phyloP scores from a whole-genome alignment of 1,140 invertebrate genomes.

The Drosophila arawakana region DNA sequence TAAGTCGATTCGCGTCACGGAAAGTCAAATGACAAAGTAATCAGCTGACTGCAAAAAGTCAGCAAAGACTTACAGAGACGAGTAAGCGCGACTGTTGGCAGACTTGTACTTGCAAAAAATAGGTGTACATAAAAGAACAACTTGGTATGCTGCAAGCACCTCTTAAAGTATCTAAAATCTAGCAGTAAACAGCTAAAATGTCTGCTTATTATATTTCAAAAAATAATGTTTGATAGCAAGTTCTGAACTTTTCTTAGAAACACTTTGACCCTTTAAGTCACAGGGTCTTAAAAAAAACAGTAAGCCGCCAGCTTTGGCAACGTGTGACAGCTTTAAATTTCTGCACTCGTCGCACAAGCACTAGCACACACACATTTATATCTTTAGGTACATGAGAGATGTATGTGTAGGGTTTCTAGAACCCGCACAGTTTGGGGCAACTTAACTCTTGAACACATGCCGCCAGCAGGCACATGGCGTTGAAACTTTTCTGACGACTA shows the following conservation, averaged over 20 bases:
- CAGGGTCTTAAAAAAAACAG: constrained; percentile 51
- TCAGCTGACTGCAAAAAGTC: constrained; percentile 75
- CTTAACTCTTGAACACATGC: constrained; percentile 81
- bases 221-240: too few species aligned
- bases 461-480: constrained; percentile 78
- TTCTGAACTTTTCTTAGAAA: too few species aligned
- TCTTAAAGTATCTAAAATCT: too few species aligned
- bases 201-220: too few species aligned
- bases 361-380: background rate
- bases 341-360: constrained; percentile 65
- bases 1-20: constrained; percentile 41
- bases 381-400: background rate
- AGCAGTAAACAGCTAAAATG: too few species aligned
- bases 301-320: constrained; percentile 64
- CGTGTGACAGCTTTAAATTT: constrained; percentile 79
- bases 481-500: constrained; percentile 74
- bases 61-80: background rate
- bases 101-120: too few species aligned
- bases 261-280: too few species aligned
- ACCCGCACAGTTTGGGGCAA: constrained; percentile 67
- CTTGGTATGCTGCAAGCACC: too few species aligned
- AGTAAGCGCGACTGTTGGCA: too few species aligned
- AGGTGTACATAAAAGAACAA: too few species aligned
- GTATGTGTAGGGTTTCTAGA: background rate
- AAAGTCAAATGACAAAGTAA: constrained; percentile 78